Evolutionary conservation across 2,113 vertebrate species (phyloP), one percentile per base, ranked within the genome.

Genomic region (Microcebus murinus): DNA sequence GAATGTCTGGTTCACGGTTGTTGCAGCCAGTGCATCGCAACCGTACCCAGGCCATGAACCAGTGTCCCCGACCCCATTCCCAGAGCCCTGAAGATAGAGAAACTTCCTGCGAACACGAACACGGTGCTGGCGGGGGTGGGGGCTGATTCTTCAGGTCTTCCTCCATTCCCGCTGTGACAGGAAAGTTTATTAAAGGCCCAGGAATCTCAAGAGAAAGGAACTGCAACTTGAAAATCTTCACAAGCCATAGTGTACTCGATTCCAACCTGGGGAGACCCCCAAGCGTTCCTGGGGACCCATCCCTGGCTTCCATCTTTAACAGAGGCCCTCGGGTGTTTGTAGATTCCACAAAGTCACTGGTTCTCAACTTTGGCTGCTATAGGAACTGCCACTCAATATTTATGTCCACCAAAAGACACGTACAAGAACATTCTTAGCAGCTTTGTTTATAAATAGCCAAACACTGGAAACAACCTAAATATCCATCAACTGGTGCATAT

Each of bases 121-220:
- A 18, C 8, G 1, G 4, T 1, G 29, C 23, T 31, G 45, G n/a
- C 50, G 34, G 3, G 34, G 45, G 17, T 55, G 27, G 45, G 0
- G 3, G 0, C 39, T 86, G 79, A 36, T 39, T 20, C 34, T 15
- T 25, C 18, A 73, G 57, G 70, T 42, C 68, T 34, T 10, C 80
- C 29, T 86, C 52, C n/a, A 8, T 39, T 34, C n/a, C 17, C 18
- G 61, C 48, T 29, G 27, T 25, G 34, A 48, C 59, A 50, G n/a
- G 27, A 59, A 42, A 77, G 81, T 92, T 76, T 42, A 50, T 79
- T 29, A 90, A 91, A 91, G 80, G 2, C 27, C 90, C n/a, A 23
- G 18, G 29, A 59, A 91, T 11, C 88, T 81, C 57, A 50, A 50
- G 76, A 12, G 29, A 42, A 59, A 70, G 86, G 36, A 68, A 59